Conservation (phyloP, 2,113 vertebrate species). For the Myocastor coypus region DNA sequence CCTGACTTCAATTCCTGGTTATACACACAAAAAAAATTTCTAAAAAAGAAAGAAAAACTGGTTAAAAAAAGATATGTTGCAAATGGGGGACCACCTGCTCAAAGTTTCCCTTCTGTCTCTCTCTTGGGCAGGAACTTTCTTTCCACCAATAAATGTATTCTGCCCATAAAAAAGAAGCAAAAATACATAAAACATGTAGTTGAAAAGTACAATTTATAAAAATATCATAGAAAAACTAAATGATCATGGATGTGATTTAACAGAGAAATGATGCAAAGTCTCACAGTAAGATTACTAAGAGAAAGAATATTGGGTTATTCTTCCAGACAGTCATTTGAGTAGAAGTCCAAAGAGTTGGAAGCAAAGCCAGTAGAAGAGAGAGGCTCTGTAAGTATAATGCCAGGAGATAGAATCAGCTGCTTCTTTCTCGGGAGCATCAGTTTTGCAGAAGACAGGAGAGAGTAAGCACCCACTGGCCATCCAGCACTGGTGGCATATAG, state of each 20-base stretch:
- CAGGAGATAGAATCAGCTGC: background rate
- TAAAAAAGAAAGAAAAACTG: no score
- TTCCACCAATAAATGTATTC: no score
- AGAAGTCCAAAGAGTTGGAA: background rate
- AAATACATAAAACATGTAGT: background rate
- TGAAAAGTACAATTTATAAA: background rate
- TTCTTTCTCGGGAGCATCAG: background rate
- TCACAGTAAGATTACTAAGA: background rate
- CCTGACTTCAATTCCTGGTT: no score
- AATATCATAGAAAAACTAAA: background rate
- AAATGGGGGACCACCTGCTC: no score
- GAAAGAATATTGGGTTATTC: background rate
- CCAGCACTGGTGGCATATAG: background rate
- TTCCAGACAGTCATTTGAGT: background rate
- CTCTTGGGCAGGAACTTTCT: no score
- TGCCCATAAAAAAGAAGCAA: no score
- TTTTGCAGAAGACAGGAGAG: background rate
- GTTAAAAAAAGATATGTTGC: no score
- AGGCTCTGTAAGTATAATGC: background rate
- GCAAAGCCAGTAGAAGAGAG: background rate
- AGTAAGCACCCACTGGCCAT: background rate
- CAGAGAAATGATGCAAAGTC: background rate
- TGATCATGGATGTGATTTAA: background rate
- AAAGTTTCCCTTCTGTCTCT: no score
- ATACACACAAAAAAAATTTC: no score